Percentiles rank a stretch among this genome's conserved stretches.
Conservation (phyloP, 2,797 vertebrate genomes). For the Ptychadena robeensis region DNA sequence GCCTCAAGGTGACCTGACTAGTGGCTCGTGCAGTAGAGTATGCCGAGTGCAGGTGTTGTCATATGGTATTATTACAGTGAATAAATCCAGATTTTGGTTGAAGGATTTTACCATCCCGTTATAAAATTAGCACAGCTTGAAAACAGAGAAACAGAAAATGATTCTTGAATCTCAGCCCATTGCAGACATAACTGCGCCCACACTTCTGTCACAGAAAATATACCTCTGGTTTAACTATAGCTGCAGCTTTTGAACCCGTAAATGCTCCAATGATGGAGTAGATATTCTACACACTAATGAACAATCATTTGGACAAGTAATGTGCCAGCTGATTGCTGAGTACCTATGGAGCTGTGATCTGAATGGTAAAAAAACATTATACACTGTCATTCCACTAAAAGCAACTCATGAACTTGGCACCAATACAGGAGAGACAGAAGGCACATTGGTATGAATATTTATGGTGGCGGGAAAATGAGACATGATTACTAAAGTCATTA, state of each 20-base stretch:
- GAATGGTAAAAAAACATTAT: conserved; percentile 23
- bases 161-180: conserved; percentile 15
- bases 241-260: conserved; percentile 11
- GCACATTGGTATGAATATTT: conserved; percentile 46
- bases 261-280: conserved; percentile 34
- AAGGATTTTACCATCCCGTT: background rate
- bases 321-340: conserved; percentile 36
- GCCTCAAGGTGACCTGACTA: conserved; percentile 3
- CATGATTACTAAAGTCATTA: conserved; percentile 35
- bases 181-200: conserved; percentile 6
- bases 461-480: conserved; percentile 39
- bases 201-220: conserved; percentile 31
- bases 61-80: conserved; percentile 3
- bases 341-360: conserved; percentile 10
- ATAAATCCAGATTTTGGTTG: conserved; percentile 1
- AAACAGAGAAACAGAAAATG: conserved; percentile 18
- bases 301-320: conserved; percentile 41
- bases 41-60: background rate
- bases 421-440: conserved; percentile 39
- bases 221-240: conserved; percentile 9
- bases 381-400: conserved; percentile 25
- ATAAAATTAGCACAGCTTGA: conserved; percentile 26
- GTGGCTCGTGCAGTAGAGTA: background rate
- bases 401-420: conserved; percentile 37
- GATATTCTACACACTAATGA: conserved; percentile 33